A percentile compares a stretch with the other conserved stretches of the same genome.
Evolutionary conservation across 2,888 invertebrate genomes (phyloP).

Genomic region (Coelogynopora nodosa): DNA sequence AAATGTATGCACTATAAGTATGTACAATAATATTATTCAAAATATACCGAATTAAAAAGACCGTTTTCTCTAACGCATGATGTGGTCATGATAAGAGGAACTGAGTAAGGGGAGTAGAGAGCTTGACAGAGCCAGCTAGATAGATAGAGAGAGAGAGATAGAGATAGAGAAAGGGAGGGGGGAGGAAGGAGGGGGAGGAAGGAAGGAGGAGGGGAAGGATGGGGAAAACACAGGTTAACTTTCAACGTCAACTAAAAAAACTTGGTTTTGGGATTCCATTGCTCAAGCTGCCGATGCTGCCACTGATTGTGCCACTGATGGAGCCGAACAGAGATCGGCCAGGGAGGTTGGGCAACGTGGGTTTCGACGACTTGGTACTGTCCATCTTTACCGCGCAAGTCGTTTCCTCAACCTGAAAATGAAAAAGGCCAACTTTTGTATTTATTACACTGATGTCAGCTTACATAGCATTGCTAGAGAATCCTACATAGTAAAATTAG

Average conservation of each 20-base stretch:
- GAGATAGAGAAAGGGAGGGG: not conserved
- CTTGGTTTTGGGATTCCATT: constrained; percentile 7
- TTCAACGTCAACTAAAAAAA: not conserved
- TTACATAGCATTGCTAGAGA: no score
- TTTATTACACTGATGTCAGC: no score
- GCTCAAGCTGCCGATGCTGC: constrained; percentile 26
- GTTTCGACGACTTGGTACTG: not conserved
- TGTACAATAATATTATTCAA: no score
- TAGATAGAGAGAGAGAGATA: not conserved
- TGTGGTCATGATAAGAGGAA: not conserved
- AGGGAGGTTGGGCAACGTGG: not conserved
- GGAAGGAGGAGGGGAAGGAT: not conserved
- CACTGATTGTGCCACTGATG: constrained; percentile 32
- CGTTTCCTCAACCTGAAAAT: constrained; percentile 53
- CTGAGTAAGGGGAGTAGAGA: not conserved
- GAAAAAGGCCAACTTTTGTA: no score
- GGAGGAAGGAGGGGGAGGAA: not conserved
- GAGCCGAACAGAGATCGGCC: constrained; percentile 13
- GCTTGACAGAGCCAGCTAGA: not conserved
- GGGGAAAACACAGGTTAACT: not conserved
- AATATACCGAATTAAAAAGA: no score
- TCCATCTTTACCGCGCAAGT: constrained; percentile 53
- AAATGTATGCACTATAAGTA: no score
- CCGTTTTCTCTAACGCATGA: not conserved
- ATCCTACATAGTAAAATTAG: no score